Evolutionary conservation across 2,888 invertebrate species (phyloP).

Genomic region (Gymnosoma rotundatum): DNA sequence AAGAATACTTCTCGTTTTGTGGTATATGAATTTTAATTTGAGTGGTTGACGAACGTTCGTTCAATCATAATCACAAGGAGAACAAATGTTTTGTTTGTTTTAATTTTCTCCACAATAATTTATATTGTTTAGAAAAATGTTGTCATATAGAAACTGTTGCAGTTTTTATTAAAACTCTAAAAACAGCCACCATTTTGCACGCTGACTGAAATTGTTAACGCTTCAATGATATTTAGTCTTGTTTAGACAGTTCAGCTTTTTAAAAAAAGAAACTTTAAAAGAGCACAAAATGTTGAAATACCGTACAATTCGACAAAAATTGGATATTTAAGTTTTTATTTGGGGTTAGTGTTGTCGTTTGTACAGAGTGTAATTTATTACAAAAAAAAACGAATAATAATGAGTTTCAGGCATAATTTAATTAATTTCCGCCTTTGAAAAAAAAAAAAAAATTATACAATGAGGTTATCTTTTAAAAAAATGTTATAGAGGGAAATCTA

Average conservation of each 20-base stretch:
- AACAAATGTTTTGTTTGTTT: constrained; percentile 24
- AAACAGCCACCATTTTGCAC: background rate
- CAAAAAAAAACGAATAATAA: no score
- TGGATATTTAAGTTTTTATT: no score
- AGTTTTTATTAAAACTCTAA: constrained; percentile 8
- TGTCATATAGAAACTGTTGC: constrained; percentile 32
- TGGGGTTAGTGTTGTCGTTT: no score
- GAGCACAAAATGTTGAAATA: background rate
- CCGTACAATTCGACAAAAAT: background rate
- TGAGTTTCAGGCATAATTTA: no score
- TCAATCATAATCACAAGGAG: background rate
- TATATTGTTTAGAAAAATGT: constrained; percentile 26
- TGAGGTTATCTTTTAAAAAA: no score
- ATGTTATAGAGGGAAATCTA: no score
- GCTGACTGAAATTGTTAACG: constrained; percentile 22
- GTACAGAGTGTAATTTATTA: no score
- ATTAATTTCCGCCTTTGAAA: no score
- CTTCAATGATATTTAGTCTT: constrained; percentile 53
- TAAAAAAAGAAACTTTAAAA: background rate
- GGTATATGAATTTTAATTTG: constrained; percentile 18
- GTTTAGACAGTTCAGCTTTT: constrained; percentile 15
- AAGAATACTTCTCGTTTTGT: no score
- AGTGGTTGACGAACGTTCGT: background rate
- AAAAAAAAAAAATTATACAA: no score
- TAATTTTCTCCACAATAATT: constrained; percentile 27